phyloP scores from a whole-genome alignment of 2,888 invertebrate species.

The Amblyjoppa proteus region DNA sequence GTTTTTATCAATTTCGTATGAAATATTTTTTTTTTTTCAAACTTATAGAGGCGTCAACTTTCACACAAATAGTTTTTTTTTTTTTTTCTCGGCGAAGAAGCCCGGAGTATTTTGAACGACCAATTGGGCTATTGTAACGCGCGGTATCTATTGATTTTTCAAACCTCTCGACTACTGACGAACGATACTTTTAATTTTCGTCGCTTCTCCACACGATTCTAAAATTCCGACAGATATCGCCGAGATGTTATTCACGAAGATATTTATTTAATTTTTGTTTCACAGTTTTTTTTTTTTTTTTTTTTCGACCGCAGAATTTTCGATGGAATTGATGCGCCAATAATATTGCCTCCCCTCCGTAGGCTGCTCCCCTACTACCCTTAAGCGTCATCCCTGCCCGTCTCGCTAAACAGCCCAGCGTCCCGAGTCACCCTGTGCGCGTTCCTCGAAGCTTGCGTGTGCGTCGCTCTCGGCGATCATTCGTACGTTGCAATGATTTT shows the following conservation, averaged over 20 bases:
- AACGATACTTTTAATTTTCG: neutral
- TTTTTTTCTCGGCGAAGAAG: neutral
- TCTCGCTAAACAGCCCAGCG: conserved; percentile 3
- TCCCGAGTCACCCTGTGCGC: conserved; percentile 55
- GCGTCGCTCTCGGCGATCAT: conserved; percentile 39
- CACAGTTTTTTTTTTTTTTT: neutral
- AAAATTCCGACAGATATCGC: neutral
- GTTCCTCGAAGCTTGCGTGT: conserved; percentile 47
- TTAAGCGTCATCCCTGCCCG: conserved; percentile 35
- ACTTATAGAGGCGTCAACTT: neutral
- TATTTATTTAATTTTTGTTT: neutral
- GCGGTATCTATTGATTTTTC: conserved; percentile 67
- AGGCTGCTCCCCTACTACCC: conserved; percentile 44
- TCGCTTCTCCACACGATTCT: neutral
- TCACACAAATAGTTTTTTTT: neutral
- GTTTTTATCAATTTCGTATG: conserved; percentile 7
- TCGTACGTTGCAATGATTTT: conserved; percentile 41
- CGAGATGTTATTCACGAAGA: neutral
- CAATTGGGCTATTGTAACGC: conserved; percentile 50
- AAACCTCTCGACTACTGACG: conserved; percentile 46
- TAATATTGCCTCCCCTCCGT: conserved; percentile 25
- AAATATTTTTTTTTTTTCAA: neutral
- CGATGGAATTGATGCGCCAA: conserved; percentile 3
- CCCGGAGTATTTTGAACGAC: conserved; percentile 7
- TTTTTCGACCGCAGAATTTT: neutral